Evolutionary conservation across 1,140 invertebrate species (phyloP), one percentile per base, ranked within the genome.

Genomic region (Halictus rubicundus): DNA sequence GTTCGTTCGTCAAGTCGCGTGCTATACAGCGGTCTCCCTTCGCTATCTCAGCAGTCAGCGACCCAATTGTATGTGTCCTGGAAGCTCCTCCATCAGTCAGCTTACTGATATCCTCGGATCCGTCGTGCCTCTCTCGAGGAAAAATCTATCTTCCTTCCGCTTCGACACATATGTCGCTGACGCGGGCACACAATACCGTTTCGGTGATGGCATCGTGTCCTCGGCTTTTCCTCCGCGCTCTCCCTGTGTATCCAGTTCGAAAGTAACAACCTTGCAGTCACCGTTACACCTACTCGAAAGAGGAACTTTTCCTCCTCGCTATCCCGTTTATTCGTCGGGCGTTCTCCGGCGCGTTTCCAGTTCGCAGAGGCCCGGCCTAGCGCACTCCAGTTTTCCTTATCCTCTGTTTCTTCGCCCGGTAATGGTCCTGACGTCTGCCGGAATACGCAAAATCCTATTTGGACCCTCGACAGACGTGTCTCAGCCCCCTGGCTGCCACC

Each of bases 371-470:
- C 23, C 32, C 79, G 69, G 78, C 75, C 84, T 79, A 81, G 84
- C 78, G 68, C 69, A 74, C 75, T 79, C 70, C 27, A 86, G 77
- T 85, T 88, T 88, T 86, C 85, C 87, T 87, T 89, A 81, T 86
- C 84, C 68, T 83, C 82, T 82, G 81, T 91, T 89, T 90, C 89
- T 90, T 85, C 88, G 80, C 78, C 68, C 87, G 85, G 89, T 92
- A 92, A 92, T 92, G 91, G 91, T 89, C 88, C 88, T 90, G 91
- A 92, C 90, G 90, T 91, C 90, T 92, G 89, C 90, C 84, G 88
- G 89, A 92, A 92, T 91, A 91, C 90, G 91, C 89, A 88, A 92
- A 92, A 92, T 92, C 91, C 91, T 92, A 91, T 92, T 92, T 91
- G 88, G 88, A 82, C 86, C 79, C 83, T 84, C 78, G 82, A 52